phyloP scores from a whole-genome alignment of 2,797 vertebrate species.

The Clarias fuscus region DNA sequence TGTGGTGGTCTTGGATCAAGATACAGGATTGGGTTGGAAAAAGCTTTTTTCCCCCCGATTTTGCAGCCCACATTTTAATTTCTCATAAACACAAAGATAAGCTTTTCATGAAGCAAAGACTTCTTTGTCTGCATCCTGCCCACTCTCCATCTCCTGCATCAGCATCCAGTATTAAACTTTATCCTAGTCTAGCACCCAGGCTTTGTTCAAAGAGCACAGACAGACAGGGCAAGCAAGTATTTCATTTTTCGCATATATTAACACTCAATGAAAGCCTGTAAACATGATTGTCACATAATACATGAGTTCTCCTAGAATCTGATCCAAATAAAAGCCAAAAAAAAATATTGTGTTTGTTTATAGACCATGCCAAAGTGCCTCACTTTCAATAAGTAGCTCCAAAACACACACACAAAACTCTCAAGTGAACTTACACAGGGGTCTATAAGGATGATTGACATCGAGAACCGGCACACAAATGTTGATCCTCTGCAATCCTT shows the following conservation, averaged over 20 bases:
- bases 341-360: background rate
- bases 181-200: constrained; percentile 62
- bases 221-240: background rate
- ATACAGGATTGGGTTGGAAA: constrained; percentile 62
- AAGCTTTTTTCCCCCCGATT: constrained; percentile 22
- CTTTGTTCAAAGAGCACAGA: background rate
- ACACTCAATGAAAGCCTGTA: background rate
- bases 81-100: constrained; percentile 62
- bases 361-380: background rate
- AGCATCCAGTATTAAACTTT: constrained; percentile 60
- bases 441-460: constrained; percentile 69
- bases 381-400: constrained; percentile 18
- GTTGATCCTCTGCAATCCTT: constrained; percentile 67
- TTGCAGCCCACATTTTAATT: constrained; percentile 73
- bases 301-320: background rate
- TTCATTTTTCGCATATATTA: background rate
- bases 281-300: background rate
- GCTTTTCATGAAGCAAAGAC: constrained; percentile 63
- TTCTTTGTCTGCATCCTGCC: constrained; percentile 62
- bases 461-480: constrained; percentile 69
- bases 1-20: constrained; percentile 58
- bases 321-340: background rate
- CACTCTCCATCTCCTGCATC: constrained; percentile 60
- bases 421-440: constrained; percentile 50
- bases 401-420: constrained; percentile 42